These are phyloP conservation scores for Protobothrops mucrosquamatus DNA, from an alignment of 2,113 vertebrate species.

Conservation along the genomic window DNA sequence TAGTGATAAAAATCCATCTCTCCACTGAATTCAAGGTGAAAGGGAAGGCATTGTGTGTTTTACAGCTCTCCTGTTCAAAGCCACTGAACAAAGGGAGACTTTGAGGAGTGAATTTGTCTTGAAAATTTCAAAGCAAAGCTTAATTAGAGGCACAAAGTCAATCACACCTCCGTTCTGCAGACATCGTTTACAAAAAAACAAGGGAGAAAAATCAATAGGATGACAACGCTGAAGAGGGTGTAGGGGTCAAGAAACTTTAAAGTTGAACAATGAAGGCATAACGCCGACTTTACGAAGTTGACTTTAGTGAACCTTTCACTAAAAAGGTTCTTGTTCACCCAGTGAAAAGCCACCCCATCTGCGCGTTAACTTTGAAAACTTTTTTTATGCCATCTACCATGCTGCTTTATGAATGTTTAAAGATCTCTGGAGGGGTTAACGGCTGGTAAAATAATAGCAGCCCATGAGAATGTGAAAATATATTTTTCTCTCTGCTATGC, in stretches of 20 bases:
- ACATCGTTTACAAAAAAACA: neutral
- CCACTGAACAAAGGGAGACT: neutral
- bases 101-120: neutral
- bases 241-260: neutral
- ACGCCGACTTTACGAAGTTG: conserved; percentile 11
- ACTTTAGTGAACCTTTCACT: conserved; percentile 18
- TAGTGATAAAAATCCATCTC: neutral
- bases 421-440: conserved; percentile 52
- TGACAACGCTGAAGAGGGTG: neutral
- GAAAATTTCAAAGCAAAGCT: conserved; percentile 11
- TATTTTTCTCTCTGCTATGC: conserved; percentile 54
- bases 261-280: conserved; percentile 22
- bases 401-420: conserved; percentile 53
- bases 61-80: neutral
- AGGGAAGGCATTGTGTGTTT: no score
- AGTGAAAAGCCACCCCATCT: conserved; percentile 45
- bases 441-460: conserved; percentile 61
- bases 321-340: conserved; percentile 32
- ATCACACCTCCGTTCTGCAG: neutral
- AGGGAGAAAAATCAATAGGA: neutral
- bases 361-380: conserved; percentile 47
- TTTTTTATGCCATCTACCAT: conserved; percentile 25
- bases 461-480: conserved; percentile 61
- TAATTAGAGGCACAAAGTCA: conserved; percentile 12
- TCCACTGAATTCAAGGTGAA: neutral